These are phyloP conservation scores for Ectobius pallidus DNA, from an alignment of 2,888 invertebrate species.

Conservation along the genomic window DNA sequence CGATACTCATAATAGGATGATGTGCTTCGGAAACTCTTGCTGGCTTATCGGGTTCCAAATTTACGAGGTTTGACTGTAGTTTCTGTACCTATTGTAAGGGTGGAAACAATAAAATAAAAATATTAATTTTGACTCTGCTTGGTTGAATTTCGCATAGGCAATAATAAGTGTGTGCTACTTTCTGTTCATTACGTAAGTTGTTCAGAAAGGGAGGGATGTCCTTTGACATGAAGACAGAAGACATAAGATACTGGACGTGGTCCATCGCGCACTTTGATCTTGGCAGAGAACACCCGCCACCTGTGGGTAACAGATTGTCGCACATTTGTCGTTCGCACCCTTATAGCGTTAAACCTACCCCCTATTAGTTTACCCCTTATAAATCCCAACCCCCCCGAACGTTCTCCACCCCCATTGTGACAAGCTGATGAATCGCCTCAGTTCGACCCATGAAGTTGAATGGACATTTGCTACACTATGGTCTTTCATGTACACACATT, in stretches of 20 bases:
- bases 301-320: constrained; percentile 32
- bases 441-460: constrained; percentile 25
- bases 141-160: too few relatives aligned
- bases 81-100: too few relatives aligned
- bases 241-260: neutral
- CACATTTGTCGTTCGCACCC: constrained; percentile 30
- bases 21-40: too few relatives aligned
- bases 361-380: constrained; percentile 31
- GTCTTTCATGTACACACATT: constrained; percentile 14
- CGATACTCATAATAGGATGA: too few relatives aligned
- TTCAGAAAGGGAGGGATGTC: too few relatives aligned
- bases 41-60: too few relatives aligned
- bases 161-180: too few relatives aligned
- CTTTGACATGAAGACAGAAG: too few relatives aligned
- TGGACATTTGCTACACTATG: constrained; percentile 18
- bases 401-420: constrained; percentile 23
- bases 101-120: too few relatives aligned
- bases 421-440: constrained; percentile 24
- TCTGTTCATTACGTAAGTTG: too few relatives aligned
- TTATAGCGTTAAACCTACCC: constrained; percentile 33
- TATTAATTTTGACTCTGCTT: too few relatives aligned
- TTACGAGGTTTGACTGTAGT: too few relatives aligned
- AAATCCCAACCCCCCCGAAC: constrained; percentile 17
- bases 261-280: constrained; percentile 9
- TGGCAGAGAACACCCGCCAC: constrained; percentile 7